Conservation (phyloP, 2,888 invertebrate genomes). For the Dynastes hyllus region DNA sequence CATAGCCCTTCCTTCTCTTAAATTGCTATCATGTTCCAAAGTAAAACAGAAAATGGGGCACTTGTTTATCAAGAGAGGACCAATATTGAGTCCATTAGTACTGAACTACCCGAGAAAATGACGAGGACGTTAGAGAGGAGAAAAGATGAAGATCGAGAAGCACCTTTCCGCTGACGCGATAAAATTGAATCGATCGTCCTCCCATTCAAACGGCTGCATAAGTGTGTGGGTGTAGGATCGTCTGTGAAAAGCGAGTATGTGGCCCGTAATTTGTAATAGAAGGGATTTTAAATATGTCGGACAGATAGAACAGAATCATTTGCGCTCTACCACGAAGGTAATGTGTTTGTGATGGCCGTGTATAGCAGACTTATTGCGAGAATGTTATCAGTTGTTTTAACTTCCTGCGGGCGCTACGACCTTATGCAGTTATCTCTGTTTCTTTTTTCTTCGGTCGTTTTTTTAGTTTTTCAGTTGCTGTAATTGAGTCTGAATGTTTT, state of each 20-base stretch:
- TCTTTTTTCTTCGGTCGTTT: neutral
- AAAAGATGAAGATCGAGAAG: neutral
- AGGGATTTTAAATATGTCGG: slow-evolving; percentile 25
- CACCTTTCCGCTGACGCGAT: slow-evolving; percentile 37
- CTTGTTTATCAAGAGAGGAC: slow-evolving; percentile 28
- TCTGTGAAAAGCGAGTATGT: neutral
- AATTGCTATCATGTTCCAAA: slow-evolving; percentile 21
- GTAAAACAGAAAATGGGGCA: slow-evolving; percentile 27
- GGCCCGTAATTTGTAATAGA: slow-evolving; percentile 9
- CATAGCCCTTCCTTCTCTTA: neutral
- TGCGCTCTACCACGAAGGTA: slow-evolving; percentile 13
- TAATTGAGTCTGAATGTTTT: slow-evolving; percentile 5
- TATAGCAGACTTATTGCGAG: slow-evolving; percentile 6
- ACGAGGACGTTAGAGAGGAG: neutral
- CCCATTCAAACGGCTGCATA: neutral
- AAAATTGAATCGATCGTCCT: slow-evolving; percentile 36
- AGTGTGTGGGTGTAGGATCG: neutral
- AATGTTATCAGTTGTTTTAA: slow-evolving; percentile 29
- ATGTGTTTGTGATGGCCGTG: slow-evolving; percentile 36
- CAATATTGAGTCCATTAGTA: slow-evolving; percentile 46
- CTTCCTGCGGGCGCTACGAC: neutral
- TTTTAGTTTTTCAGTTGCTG: slow-evolving; percentile 10
- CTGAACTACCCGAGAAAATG: slow-evolving; percentile 41
- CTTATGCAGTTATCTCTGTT: slow-evolving; percentile 4
- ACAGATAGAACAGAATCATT: slow-evolving; percentile 31